Percentiles rank a stretch among this genome's conserved stretches.
phyloP scores from a whole-genome alignment of 2,888 invertebrate genomes.

The Himalopsyche anomala region DNA sequence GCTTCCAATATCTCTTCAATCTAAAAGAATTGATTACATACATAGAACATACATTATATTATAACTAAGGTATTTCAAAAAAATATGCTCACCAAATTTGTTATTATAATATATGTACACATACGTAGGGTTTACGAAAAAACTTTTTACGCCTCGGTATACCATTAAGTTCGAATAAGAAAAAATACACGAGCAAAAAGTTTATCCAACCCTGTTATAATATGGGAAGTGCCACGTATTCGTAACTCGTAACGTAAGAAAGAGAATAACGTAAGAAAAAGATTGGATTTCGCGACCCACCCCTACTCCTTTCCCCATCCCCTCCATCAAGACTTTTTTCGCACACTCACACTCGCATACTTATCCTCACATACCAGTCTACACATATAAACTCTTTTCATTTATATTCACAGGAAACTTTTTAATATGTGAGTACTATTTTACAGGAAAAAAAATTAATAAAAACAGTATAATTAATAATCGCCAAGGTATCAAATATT shows the following conservation, averaged over 20 bases:
- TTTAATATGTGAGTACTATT: neutral
- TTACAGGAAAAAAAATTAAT: neutral
- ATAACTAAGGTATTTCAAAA: too few relatives aligned
- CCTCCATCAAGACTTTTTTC: slow-evolving; percentile 11
- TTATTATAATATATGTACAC: too few relatives aligned
- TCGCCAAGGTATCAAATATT: too few relatives aligned
- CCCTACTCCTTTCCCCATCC: slow-evolving; percentile 49
- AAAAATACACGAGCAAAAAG: neutral
- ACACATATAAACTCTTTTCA: neutral
- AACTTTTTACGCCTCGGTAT: too few relatives aligned
- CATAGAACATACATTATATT: too few relatives aligned
- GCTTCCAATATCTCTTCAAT: too few relatives aligned
- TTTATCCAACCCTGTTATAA: neutral
- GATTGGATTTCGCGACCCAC: slow-evolving; percentile 64
- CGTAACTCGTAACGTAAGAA: slow-evolving; percentile 51
- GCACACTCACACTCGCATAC: slow-evolving; percentile 41
- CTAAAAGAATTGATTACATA: too few relatives aligned
- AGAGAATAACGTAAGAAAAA: slow-evolving; percentile 63
- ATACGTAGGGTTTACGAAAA: too few relatives aligned
- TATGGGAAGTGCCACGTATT: slow-evolving; percentile 11
- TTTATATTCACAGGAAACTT: neutral
- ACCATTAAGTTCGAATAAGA: neutral
- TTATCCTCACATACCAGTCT: neutral
- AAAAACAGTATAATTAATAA: too few relatives aligned
- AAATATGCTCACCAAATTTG: too few relatives aligned